Evolutionary conservation across 2,113 vertebrate genomes (phyloP), one percentile per base, ranked within the genome.

Genomic region (Saiga tatarica): DNA sequence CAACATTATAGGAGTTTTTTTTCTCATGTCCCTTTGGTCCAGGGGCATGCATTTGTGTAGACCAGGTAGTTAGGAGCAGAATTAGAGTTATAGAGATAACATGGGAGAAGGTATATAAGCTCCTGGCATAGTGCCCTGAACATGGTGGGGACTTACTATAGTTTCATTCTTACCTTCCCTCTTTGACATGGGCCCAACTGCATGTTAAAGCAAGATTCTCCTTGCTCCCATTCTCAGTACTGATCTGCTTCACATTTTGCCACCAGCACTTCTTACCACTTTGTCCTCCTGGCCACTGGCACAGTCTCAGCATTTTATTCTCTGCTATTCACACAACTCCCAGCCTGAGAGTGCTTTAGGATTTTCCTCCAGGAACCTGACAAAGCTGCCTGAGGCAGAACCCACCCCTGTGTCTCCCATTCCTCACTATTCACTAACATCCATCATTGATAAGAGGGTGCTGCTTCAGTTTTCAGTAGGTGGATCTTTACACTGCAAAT

Each of bases 341-440:
- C 2, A 33, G 30, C 60, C 30, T 3, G 53, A 71, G 55, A 45
- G 15, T 64, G 0, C 60, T 7, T 64, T 64, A 64, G 30, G 60
- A 64, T 64, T 64, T 64, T 64, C 60, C 30, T 17, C 60, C 60
- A 64, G 60, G 15, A 64, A 64, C 15, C 8, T 3, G 60, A 64
- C 30, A 36, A 36, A 67, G 4, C 33, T 36, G 4, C 16, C n/a
- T 7, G 2, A 42, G 11, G 39, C 28, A 21, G n/a, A 67, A 60
- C 26, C 0, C 1, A 0, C 0, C 8, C 6, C 19, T 42, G 19
- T 42, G 55, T 30, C 30, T 21, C n/a, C n/a, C 55, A n/a, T 13
- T 15, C 55, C 83, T 36, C 55, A 60, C 21, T 55, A 28, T 45
- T 26, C 47, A 26, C 3, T 33, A n/a, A 81, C 25, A 14, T 19